Evolutionary conservation across 2,113 vertebrate genomes (phyloP).

Genomic region (Phaetusa simplex): DNA sequence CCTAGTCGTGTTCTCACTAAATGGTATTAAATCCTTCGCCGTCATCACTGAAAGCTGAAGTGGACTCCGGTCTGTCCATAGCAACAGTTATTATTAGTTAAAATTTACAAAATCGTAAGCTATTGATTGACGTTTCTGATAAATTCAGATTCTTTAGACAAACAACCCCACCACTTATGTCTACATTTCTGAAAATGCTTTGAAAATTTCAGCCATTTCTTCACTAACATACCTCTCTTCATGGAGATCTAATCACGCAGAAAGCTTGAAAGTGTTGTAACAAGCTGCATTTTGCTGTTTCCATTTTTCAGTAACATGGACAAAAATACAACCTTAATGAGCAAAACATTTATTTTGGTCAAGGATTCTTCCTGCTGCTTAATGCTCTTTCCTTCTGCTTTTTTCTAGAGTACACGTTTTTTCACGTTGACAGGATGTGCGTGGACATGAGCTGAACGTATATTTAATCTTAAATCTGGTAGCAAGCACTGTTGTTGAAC

Average conservation of each 20-base stretch:
- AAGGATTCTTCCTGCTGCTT: neutral
- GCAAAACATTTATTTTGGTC: slow-evolving; percentile 45
- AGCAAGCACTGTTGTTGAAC: neutral
- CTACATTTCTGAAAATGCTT: neutral
- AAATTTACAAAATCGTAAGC: neutral
- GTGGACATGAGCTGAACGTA: neutral
- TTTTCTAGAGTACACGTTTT: neutral
- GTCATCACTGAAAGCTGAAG: neutral
- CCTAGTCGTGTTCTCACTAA: neutral
- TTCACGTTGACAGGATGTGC: neutral
- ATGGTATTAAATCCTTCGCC: neutral
- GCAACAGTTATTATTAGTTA: neutral
- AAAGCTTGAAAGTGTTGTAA: neutral
- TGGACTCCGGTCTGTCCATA: neutral
- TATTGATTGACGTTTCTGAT: neutral
- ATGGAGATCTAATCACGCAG: neutral
- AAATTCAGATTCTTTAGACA: neutral
- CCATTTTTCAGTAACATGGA: neutral
- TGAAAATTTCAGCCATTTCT: neutral
- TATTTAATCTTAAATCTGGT: neutral
- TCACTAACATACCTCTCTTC: neutral
- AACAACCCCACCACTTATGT: neutral
- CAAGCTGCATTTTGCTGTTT: neutral
- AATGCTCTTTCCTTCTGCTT: slow-evolving; percentile 36
- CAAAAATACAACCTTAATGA: neutral